Base-by-base conservation (phyloP, 1,140 invertebrate species). In the Brachionus paranguensis region DNA sequence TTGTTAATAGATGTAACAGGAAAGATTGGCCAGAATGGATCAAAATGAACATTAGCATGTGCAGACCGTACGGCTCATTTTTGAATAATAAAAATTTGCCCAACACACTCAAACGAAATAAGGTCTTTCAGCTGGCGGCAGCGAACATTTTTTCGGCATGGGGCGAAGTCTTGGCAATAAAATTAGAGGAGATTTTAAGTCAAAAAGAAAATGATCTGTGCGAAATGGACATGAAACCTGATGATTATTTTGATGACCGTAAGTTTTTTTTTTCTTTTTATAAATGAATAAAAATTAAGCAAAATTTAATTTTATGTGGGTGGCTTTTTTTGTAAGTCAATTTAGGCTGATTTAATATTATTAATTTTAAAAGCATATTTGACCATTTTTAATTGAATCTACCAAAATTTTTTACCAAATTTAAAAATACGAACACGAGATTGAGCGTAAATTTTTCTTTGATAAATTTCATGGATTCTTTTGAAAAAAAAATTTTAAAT, bases 191-290 rank as follows among this genome's bases (percentile, higher is more conserved):
- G 20, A 68, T 81, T 41, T 27, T 81, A 20, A 29, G n/a, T 68
- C 50, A 81, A 27, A 81, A 64, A 68, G 60, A 68, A 37, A 27
- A 60, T 37, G 37, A 43, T 64, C 20, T 60, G 27, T 81, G 87
- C 8, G 72, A 76, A 76, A 11, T 24, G 11, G 72, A 76, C 27
- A 50, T 76, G 17, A 76, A 76, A n/a, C 72, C 72, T 17, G 97
- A 99, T 91, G 96, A 99, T 89, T 99, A 98, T 88, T 90, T 99
- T 6, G 96, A 99, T 90, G 97, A 99, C 92, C 94, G 94, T 95
- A 84, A 33, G 55, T 17, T 20, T 55, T n/a, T 53, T 64, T 41
- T 53, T 53, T 17, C 0, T 60, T n/a, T 55, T 2, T 41, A 50
- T 7, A 27, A 29, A 29, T 3, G 3, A 29, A 29, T 45, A 45